Evolutionary conservation across 2,113 vertebrate species (phyloP), one percentile per base, ranked within the genome.

Genomic region (Alligator sinensis): DNA sequence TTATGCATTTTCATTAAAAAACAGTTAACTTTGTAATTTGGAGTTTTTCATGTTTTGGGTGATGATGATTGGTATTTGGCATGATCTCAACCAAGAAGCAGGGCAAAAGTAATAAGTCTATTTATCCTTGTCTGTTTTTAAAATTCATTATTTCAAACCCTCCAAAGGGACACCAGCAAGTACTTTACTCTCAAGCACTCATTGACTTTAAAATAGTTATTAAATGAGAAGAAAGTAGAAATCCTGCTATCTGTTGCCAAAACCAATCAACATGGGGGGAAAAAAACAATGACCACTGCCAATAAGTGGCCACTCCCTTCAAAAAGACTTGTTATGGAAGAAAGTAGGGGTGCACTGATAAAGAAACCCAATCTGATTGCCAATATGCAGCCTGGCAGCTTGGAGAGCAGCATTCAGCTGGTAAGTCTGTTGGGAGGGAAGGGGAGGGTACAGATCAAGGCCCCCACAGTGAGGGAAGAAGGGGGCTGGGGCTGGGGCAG

Each of bases 61-160:
- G 93, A 66, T 94, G 91, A 90, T 76, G 38, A 6, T 2, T 14
- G 70, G 82, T 70, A 75, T 94, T 93, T 86, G 80, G 77, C 81
- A 57, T 74, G 85, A 70, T 90, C 57, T 87, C 83, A 17, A 87
- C 68, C 82, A 76, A 78, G 30, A 6, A 61, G 58, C 19, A 64
- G 89, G 66, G 14, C 15, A 91, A 87, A 85, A 68, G 68, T 86
- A 84, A 78, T 91, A 64, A 55, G 74, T 89, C 81, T 66, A 83
- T 64, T 91, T 80, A 75, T 68, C 82, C 14, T 0, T 83, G 61
- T 83, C 84, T 89, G 1, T 68, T 24, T 5, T 10, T 58, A 90
- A 89, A 90, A 79, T 75, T 22, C 22, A 59, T 57, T 82, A 38
- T 77, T n/a, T 78, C 90, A 82, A 61, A 76, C 60, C 63, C 74